Base-by-base conservation (phyloP, 2,888 invertebrate species). In the Lutraria lutraria region DNA sequence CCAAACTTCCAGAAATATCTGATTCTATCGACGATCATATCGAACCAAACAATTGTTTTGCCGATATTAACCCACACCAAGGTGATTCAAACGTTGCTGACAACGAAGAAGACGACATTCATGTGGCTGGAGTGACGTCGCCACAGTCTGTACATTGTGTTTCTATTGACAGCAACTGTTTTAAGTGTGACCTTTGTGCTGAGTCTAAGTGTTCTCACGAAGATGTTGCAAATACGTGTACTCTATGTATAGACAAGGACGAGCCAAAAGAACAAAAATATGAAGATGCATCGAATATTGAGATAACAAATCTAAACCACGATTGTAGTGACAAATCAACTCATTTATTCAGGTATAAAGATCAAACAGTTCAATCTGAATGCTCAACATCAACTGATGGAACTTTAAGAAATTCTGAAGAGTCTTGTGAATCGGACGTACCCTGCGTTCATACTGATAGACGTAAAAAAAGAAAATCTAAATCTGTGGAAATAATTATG, bases 361-460 rank as follows among this genome's bases (percentile, higher is more conserved):
- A 85, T 53, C 16, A 82, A 86, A 63, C 72, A 72, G 63, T 68
- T 6, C 76, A 76, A 31, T 76, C 76, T 4, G 76, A 89, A 72
- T 25, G 68, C 53, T 89, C 89, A 25, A 80, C 72, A 21, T 89
- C 89, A 21, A 88, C 87, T 52, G 89, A 89, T 83, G 89, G 79
- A 13, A 89, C 87, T 63, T 82, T 89, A 19, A 85, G 85, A 54
- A 88, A 89, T 68, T 89, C 89, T n/a, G 87, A 87, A 31, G 76
- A 88, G 72, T 76, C 76, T 16, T 76, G 76, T 19, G 76, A 76
- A 76, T 76, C 76, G 13, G 76, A 76, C 31, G 34, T 12, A 34
- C 76, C 15, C 25, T 19, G 3, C 19, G 34, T 34, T 25, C 34
- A 15, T 34, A 76, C 16, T 31, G 76, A 34, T 31, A 29, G 10